Evolutionary conservation across 2,113 vertebrate species (phyloP), one percentile per base, ranked within the genome.

Genomic region (Xiphias gladius): DNA sequence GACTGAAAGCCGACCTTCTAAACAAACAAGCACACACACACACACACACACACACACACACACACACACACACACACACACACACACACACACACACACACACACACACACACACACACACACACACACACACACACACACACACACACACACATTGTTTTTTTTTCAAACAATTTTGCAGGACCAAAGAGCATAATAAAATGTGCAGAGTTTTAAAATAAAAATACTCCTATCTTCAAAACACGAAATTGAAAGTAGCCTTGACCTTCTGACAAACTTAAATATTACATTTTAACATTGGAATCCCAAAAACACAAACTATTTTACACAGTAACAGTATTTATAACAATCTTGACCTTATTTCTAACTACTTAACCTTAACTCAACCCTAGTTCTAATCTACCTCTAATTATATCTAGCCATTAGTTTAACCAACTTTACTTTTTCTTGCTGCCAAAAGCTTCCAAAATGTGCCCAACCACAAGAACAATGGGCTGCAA

Each of bases 401-500:
- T 30, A 39, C 43, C 26, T 39, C 3, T 48, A 37, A 63, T 71
- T n/a, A 64, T 55, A 17, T 62, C 7, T 12, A 52, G 41, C 48
- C 28, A 64, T 39, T 41, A 52, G 19, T 14, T 28, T 35, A 22
- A 68, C 50, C 24, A 46, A 58, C 48, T 54, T 20, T 10, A 22
- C 7, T 30, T 37, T 28, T 39, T 61, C 28, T 46, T 20, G 19
- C 12, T 32, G 37, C 57, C 65, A 66, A 61, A 41, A 61, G 19
- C 43, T 39, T 20, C 54, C 24, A 48, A 46, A 63, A 28, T 46
- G 46, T 17, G 48, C 26, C 22, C 13, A 37, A 54, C 35, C 72
- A 65, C 10, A 57, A 55, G 61, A 67, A 28, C 41, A 79, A 46
- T 54, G 54, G 30, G 24, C 41, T 87, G 55, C 73, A 67, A 69